A percentile compares a stretch with the other conserved stretches of the same genome.
Evolutionary conservation across 2,113 vertebrate genomes (phyloP).

Genomic region (Condylura cristata): DNA sequence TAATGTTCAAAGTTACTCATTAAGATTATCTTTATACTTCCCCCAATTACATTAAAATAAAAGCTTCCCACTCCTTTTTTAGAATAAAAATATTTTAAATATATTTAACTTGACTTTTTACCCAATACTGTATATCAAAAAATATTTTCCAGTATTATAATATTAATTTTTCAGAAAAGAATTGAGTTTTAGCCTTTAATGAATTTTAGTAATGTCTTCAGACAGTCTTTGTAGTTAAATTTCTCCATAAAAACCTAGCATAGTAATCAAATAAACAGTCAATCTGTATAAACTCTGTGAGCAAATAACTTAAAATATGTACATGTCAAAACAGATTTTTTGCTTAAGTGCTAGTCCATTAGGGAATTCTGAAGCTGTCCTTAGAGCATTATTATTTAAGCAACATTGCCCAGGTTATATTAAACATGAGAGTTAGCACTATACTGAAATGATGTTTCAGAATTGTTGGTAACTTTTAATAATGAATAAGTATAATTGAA

Average conservation of each 20-base stretch:
- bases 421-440: slow-evolving; percentile 1
- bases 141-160: slow-evolving; percentile 17
- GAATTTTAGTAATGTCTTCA: not conserved
- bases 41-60: not conserved
- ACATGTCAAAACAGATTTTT: not conserved
- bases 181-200: not conserved
- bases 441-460: not conserved
- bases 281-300: not conserved
- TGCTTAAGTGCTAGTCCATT: slow-evolving; percentile 12
- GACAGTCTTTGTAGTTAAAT: not conserved
- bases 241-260: not conserved
- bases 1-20: slow-evolving; percentile 7
- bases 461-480: not conserved
- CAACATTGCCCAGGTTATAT: not conserved
- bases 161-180: slow-evolving; percentile 12
- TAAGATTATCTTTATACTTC: not conserved
- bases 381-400: slow-evolving; percentile 17
- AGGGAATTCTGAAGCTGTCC: too few relatives aligned
- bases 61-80: not conserved
- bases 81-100: not conserved
- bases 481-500: not conserved
- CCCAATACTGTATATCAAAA: slow-evolving; percentile 12
- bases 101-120: slow-evolving; percentile 16
- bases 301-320: slow-evolving; percentile 30
- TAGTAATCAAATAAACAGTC: slow-evolving; percentile 25